Evolutionary conservation across 2,888 invertebrate species (phyloP).

Genomic region (Conomelus anceps): DNA sequence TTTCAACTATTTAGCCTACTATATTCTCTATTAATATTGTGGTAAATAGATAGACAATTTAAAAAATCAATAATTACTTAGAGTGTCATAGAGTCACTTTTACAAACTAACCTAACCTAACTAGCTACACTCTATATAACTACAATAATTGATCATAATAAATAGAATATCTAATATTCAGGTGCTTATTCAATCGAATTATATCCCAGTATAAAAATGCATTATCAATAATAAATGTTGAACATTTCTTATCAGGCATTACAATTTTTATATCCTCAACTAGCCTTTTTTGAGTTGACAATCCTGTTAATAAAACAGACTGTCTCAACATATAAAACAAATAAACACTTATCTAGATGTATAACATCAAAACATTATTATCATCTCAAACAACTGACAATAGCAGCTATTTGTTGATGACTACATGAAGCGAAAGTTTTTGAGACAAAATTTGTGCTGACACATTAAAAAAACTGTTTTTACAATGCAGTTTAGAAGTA

Average conservation of each 20-base stretch:
- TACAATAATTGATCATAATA: not conserved
- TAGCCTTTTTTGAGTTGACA: not conserved
- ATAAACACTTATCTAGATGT: not conserved
- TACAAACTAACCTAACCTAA: too few relatives aligned
- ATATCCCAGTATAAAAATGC: not conserved
- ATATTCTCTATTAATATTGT: too few relatives aligned
- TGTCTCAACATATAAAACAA: not conserved
- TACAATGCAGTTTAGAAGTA: not conserved
- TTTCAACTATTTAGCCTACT: too few relatives aligned
- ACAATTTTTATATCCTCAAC: not conserved
- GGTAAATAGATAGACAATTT: too few relatives aligned
- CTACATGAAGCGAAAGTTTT: not conserved
- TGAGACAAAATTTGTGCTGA: not conserved
- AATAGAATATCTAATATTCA: not conserved
- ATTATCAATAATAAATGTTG: not conserved
- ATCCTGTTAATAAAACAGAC: not conserved
- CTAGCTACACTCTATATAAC: not conserved
- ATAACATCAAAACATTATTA: not conserved
- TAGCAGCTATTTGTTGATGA: not conserved
- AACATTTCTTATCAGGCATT: not conserved
- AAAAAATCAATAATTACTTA: too few relatives aligned
- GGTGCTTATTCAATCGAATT: not conserved
- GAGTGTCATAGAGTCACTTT: too few relatives aligned
- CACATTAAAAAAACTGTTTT: not conserved
- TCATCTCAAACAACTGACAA: not conserved